Evolutionary conservation across 2,888 invertebrate species (phyloP).

Genomic region (Netelia virgata): DNA sequence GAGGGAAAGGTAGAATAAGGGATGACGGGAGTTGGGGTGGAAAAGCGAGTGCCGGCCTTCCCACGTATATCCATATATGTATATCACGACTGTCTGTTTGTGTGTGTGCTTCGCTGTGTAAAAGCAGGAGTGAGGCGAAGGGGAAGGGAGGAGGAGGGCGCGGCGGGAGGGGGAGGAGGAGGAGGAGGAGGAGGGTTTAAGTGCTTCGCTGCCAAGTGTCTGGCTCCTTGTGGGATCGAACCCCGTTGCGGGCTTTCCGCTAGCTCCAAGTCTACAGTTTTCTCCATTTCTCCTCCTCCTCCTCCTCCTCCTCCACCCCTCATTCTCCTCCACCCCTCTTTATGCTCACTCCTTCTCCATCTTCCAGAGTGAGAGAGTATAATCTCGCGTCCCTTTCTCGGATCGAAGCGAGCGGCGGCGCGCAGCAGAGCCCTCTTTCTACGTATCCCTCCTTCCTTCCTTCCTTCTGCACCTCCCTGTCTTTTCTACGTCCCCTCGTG

Average conservation of each 20-base stretch:
- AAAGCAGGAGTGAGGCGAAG: neutral
- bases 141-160: neutral
- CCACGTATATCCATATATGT: constrained; percentile 37
- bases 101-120: neutral
- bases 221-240: constrained; percentile 84
- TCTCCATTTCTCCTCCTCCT: constrained; percentile 56
- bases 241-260: constrained; percentile 68
- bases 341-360: constrained; percentile 51
- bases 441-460: constrained; percentile 66
- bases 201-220: constrained; percentile 82
- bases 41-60: constrained; percentile 49
- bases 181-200: constrained; percentile 79
- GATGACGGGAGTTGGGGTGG: constrained; percentile 64
- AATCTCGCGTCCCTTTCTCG: constrained; percentile 45
- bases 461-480: constrained; percentile 61
- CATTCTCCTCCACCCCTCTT: constrained; percentile 53
- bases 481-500: constrained; percentile 57
- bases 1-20: constrained; percentile 69
- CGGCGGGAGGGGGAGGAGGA: constrained; percentile 15
- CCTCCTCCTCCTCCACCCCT: constrained; percentile 59
- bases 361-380: constrained; percentile 14
- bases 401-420: constrained; percentile 52
- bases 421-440: constrained; percentile 67
- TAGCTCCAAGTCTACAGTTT: constrained; percentile 64
- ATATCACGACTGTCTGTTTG: neutral